Evolutionary conservation across 2,888 invertebrate species (phyloP).

Genomic region (Drosophila nigricruria): DNA sequence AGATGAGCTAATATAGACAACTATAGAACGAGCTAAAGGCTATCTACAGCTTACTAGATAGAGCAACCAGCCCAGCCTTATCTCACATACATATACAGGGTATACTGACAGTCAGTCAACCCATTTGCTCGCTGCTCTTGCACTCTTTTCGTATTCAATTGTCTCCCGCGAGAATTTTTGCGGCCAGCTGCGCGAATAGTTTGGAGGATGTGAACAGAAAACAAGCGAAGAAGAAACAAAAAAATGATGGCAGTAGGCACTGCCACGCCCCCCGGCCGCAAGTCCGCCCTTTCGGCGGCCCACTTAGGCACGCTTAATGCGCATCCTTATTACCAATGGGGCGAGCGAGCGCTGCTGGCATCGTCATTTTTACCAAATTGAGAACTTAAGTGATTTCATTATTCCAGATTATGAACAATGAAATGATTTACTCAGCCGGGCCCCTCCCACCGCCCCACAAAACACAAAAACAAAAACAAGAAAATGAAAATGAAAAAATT

Average conservation of each 20-base stretch:
- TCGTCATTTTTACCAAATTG: constrained; percentile 78
- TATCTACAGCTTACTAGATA: too few species aligned
- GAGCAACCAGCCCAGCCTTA: too few species aligned
- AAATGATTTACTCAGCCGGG: constrained; percentile 70
- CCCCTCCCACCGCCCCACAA: background rate
- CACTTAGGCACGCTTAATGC: constrained; percentile 61
- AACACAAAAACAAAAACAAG: constrained; percentile 1
- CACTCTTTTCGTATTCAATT: constrained; percentile 63
- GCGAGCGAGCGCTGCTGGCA: constrained; percentile 59
- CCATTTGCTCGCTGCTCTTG: background rate
- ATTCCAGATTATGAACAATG: constrained; percentile 81
- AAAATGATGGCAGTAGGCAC: constrained; percentile 13
- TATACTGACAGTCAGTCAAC: background rate
- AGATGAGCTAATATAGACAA: background rate
- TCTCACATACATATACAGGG: too few species aligned
- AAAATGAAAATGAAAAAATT: constrained; percentile 12
- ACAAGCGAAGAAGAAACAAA: background rate
- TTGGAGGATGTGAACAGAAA: constrained; percentile 8
- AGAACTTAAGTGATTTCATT: constrained; percentile 82
- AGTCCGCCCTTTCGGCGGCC: background rate
- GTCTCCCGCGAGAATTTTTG: constrained; percentile 71
- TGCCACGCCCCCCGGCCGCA: background rate
- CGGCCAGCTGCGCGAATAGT: constrained; percentile 50
- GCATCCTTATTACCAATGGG: constrained; percentile 77
- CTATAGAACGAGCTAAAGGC: background rate